Base-by-base conservation (phyloP, 2,888 invertebrate species). In the Bugula neritina region DNA sequence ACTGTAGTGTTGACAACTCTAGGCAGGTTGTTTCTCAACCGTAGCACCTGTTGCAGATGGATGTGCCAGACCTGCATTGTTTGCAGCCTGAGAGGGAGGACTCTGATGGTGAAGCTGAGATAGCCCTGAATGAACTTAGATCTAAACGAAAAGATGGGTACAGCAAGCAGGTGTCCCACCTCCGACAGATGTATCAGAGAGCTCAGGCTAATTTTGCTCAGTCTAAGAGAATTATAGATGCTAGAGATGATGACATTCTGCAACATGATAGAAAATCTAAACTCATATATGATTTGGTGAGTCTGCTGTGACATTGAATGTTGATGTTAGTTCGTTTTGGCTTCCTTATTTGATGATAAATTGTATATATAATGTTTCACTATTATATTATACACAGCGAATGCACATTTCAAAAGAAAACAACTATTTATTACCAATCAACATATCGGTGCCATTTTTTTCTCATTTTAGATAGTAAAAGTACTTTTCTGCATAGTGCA, bases 131-230 rank as follows among this genome's bases (percentile, higher is more conserved):
- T 10, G 70, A 70, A 3, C 17, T 3, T 2, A 54, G 43, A 54
- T 3, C 10, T 5, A 35, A 52, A 25, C 70, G 52, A 5, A 70
- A 43, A 27, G 31, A 54, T 25, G 63, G 31, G 63, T 63, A 63
- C n/a, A 13, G 35, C 17, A 35, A 35, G 3, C 63, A 34, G 10
- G 52, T 70, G 3, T n/a, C 52, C 52, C 29, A 54, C 27, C 70
- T 70, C 3, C 35, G 70, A 23, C n/a, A 70, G 43, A 70, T 70
- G 70, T 70, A 70, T 29, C 70, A 70, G 25, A 21, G 43, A 29
- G 70, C 70, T n/a, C 43, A 54, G 52, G 70, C 70, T 70, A 43
- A 70, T 52, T 43, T 52, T n/a, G 70, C 70, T 5, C 52, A 43
- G 25, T 17, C 70, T 27, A 70, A 54, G 52, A 70, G 70, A 54